Evolutionary conservation across 1,140 invertebrate genomes (phyloP).

Genomic region (Probaryconus sp.): DNA sequence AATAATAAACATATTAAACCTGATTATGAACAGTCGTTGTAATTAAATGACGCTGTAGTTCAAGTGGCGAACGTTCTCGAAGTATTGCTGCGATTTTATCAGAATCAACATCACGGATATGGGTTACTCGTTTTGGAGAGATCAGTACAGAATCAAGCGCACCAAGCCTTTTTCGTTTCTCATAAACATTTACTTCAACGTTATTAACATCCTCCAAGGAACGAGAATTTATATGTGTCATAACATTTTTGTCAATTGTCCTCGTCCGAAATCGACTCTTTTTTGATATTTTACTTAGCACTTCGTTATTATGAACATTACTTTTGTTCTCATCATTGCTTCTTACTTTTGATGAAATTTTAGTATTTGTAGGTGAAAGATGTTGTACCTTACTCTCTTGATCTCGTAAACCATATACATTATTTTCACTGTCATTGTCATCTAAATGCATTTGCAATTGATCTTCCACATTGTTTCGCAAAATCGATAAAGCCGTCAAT

Average conservation of each 20-base stretch:
- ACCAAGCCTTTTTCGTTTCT: conserved; percentile 71
- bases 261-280: conserved; percentile 75
- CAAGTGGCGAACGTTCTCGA: conserved; percentile 86
- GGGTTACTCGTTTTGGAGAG: conserved; percentile 69
- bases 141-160: conserved; percentile 75
- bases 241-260: conserved; percentile 76
- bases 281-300: conserved; percentile 71
- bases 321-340: too few relatives aligned
- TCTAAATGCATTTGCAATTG: conserved; percentile 79
- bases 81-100: conserved; percentile 89
- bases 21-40: conserved; percentile 90
- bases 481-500: conserved; percentile 79
- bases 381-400: too few relatives aligned
- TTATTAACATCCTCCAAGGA: conserved; percentile 65
- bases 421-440: too few relatives aligned
- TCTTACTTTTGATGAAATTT: too few relatives aligned
- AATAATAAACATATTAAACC: conserved; percentile 78
- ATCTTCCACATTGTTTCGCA: conserved; percentile 82
- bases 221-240: conserved; percentile 62
- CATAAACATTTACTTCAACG: conserved; percentile 65
- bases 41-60: conserved; percentile 90
- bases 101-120: conserved; percentile 78
- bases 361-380: too few relatives aligned
- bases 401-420: too few relatives aligned
- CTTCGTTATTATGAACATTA: too few relatives aligned